Evolutionary conservation across 2,888 invertebrate species (phyloP).

Genomic region (Temnothorax unifasciatus): DNA sequence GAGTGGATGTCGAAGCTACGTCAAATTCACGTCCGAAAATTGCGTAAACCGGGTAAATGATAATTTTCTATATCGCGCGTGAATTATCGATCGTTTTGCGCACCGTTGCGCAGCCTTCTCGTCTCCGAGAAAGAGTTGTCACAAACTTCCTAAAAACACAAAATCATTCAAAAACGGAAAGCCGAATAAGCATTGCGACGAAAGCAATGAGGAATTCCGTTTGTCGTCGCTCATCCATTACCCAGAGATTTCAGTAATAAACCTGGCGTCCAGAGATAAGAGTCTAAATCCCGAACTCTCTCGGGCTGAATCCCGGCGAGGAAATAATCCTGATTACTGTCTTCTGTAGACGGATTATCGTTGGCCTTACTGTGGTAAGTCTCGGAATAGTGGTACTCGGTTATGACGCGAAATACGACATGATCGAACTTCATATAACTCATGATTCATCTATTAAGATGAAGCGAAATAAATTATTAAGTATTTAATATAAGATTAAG

Average conservation of each 20-base stretch:
- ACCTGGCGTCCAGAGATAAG: constrained; percentile 37
- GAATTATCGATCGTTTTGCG: neutral
- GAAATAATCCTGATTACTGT: constrained; percentile 44
- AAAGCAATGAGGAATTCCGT: neutral
- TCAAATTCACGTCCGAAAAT: constrained; percentile 3
- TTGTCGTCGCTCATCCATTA: constrained; percentile 22
- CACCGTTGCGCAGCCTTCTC: neutral
- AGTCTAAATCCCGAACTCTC: constrained; percentile 23
- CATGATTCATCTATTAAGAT: neutral
- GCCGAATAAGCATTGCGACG: neutral
- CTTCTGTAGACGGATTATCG: constrained; percentile 25
- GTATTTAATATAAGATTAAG: neutral
- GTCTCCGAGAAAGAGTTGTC: too few species aligned
- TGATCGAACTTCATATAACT: constrained; percentile 1
- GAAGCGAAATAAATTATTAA: neutral
- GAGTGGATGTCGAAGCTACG: neutral
- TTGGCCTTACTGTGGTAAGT: constrained; percentile 19
- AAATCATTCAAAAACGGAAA: neutral
- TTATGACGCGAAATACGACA: neutral
- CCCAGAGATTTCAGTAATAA: constrained; percentile 33
- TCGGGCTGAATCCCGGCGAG: neutral
- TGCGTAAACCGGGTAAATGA: neutral
- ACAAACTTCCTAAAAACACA: neutral
- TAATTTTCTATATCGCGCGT: neutral
- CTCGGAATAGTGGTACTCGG: neutral